These are phyloP conservation scores for Tetrao urogallus DNA, from an alignment of 2,113 vertebrate species.

Conservation along the genomic window DNA sequence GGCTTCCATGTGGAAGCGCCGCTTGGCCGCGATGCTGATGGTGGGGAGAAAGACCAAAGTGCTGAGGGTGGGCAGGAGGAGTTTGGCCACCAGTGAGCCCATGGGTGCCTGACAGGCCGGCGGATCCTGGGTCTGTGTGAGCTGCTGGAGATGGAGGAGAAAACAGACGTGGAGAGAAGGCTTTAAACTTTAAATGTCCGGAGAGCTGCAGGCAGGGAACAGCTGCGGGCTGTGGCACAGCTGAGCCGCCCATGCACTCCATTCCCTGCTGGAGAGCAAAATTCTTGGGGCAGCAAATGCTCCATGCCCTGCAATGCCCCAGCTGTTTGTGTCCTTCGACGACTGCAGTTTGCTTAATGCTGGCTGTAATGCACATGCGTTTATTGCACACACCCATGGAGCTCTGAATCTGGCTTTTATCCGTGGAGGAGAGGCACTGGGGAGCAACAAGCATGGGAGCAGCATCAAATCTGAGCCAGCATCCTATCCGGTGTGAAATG, in stretches of 20 bases:
- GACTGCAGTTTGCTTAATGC: not conserved
- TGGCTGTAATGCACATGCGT: not conserved
- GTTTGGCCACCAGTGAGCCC: slow-evolving; percentile 92
- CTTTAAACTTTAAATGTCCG: slow-evolving; percentile 87
- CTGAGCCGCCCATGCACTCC: not conserved
- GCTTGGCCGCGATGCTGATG: slow-evolving; percentile 89
- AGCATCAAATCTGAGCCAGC: not conserved
- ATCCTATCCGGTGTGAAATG: not conserved
- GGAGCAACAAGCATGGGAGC: not conserved
- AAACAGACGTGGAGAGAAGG: slow-evolving; percentile 70
- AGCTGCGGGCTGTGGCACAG: slow-evolving; percentile 29
- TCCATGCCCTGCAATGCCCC: not conserved
- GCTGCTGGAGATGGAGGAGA: not conserved
- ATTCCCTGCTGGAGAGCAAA: not conserved
- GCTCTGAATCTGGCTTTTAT: not conserved
- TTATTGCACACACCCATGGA: not conserved
- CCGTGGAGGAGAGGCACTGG: not conserved
- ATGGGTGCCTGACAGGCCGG: slow-evolving; percentile 60
- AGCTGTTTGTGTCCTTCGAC: not conserved
- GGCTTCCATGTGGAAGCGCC: slow-evolving; percentile 97
- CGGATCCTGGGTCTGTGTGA: accelerated
- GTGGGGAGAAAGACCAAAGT: slow-evolving; percentile 91
- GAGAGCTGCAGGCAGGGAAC: not conserved
- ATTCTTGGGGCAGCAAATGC: slow-evolving; percentile 38
- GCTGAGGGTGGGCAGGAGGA: slow-evolving; percentile 93